Evolutionary conservation across 2,113 vertebrate genomes (phyloP).

Genomic region (Sceloporus tristichus): DNA sequence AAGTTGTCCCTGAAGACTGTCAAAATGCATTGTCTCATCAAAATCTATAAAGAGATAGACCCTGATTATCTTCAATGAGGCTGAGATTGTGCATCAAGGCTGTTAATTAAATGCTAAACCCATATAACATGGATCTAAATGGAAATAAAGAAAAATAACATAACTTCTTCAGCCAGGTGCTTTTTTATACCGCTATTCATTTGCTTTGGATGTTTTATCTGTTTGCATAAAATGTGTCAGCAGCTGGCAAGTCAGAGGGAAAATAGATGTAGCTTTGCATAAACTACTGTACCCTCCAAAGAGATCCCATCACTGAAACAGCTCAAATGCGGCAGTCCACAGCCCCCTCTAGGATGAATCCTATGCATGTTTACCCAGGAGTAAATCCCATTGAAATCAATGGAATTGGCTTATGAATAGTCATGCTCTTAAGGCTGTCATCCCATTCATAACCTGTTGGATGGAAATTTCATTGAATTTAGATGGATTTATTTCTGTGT

Average conservation of each 20-base stretch:
- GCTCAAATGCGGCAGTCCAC: not conserved
- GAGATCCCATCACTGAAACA: not conserved
- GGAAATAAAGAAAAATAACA: not conserved
- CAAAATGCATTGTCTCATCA: not conserved
- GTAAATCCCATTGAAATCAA: not conserved
- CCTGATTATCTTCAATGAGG: not conserved
- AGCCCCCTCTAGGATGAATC: not conserved
- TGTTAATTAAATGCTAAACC: not conserved
- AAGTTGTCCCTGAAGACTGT: not conserved
- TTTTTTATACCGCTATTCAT: fast-evolving
- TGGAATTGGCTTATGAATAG: not conserved
- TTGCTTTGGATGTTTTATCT: not conserved
- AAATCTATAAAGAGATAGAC: not conserved
- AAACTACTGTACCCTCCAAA: not conserved
- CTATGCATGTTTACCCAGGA: not conserved
- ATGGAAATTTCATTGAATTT: not conserved
- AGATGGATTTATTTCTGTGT: not conserved
- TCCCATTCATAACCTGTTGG: not conserved
- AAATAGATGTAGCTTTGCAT: not conserved
- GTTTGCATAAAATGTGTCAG: not conserved
- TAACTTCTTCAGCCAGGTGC: not conserved
- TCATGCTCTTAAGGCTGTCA: not conserved
- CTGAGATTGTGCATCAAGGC: not conserved
- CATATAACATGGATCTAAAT: not conserved
- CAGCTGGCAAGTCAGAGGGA: not conserved